Conservation (phyloP, 2,888 invertebrate species). For the Oligia strigilis region DNA sequence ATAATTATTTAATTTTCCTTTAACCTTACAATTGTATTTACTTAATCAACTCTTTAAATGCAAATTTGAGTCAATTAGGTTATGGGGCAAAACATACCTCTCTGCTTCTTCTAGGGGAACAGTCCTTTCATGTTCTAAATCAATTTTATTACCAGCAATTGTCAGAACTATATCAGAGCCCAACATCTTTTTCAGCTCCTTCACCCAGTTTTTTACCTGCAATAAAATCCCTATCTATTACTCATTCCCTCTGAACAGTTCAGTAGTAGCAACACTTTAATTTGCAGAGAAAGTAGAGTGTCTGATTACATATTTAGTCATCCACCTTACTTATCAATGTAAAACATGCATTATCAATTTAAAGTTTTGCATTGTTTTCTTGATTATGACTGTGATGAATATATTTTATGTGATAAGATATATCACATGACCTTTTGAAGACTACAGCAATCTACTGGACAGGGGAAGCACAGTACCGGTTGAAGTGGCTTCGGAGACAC, state of each 20-base stretch:
- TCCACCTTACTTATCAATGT: constrained; percentile 9
- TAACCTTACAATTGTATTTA: not conserved
- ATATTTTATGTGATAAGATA: constrained; percentile 16
- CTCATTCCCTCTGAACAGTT: not conserved
- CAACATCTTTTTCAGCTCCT: constrained; percentile 98
- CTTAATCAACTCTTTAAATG: not conserved
- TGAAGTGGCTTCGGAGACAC: not conserved
- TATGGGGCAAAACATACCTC: constrained; percentile 88
- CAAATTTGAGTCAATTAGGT: not conserved
- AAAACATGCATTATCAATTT: constrained; percentile 4
- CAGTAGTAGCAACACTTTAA: not conserved
- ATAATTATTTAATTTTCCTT: not conserved
- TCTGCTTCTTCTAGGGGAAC: constrained; percentile 96
- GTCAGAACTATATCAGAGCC: constrained; percentile 97
- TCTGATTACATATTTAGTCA: not conserved
- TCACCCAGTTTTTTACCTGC: constrained; percentile 99
- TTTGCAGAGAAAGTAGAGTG: not conserved
- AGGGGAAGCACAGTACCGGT: not conserved
- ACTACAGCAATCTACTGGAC: not conserved
- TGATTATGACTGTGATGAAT: not conserved
- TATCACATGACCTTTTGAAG: constrained; percentile 1
- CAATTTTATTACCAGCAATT: constrained; percentile 99
- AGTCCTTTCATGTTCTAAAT: constrained; percentile 97
- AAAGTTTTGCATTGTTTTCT: not conserved
- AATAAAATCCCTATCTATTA: constrained; percentile 61